Evolutionary conservation across 2,797 vertebrate genomes (phyloP).

Genomic region (Scolopax rusticola): DNA sequence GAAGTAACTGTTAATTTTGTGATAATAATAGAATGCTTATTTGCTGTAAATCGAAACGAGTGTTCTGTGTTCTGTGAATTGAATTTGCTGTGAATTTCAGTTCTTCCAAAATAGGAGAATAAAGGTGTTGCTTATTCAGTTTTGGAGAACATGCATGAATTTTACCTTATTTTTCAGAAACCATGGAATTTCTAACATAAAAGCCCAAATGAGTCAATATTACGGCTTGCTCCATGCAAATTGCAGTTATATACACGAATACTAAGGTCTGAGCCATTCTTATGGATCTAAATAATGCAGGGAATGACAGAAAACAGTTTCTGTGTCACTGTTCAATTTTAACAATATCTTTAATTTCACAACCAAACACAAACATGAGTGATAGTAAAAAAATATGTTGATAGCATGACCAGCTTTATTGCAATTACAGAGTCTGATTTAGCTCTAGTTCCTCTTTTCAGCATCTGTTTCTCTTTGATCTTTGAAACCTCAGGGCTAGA

Average conservation of each 20-base stretch:
- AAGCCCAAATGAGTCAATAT: background rate
- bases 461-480: conserved; percentile 33
- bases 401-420: background rate
- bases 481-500: conserved; percentile 12
- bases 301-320: background rate
- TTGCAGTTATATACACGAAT: background rate
- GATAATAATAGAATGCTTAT: background rate
- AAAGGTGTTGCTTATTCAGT: background rate
- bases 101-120: background rate
- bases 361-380: background rate
- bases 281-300: background rate
- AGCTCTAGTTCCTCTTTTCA: background rate
- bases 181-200: background rate
- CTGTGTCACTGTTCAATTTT: background rate
- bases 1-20: background rate
- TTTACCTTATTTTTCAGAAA: background rate
- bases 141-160: background rate
- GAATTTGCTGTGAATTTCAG: background rate
- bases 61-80: background rate
- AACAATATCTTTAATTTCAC: background rate
- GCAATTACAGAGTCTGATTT: background rate
- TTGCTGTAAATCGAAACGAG: background rate
- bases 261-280: background rate
- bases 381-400: background rate
- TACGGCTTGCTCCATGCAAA: background rate